Base-by-base conservation (phyloP, 2,888 invertebrate species). In the Apodemia duryi region DNA sequence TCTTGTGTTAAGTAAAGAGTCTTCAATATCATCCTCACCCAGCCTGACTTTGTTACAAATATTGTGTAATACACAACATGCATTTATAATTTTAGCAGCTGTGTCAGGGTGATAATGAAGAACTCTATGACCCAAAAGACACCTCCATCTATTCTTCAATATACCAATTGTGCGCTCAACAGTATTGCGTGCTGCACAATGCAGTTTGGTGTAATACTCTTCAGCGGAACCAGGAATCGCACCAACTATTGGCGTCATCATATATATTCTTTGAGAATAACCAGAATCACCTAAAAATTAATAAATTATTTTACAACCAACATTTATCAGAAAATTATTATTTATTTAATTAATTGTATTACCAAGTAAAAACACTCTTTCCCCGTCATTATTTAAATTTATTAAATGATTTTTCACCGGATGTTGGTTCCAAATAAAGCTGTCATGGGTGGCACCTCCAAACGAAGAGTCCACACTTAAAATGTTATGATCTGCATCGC, bases 81-180 rank as follows among this genome's bases (percentile, higher is more conserved):
- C 63, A 41, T 63, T 63, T 41, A 63, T 57, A 43, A 63, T 57
- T 57, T 41, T 57, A 3, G 57, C 43, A 38, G 57, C 63, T 38
- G 51, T 21, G 35, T 63, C 41, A 38, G 63, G 52, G 13, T 41
- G 29, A 29, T 63, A 63, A 43, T 63, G 57, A 10, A 63, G 43
- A 21, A 57, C 46, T 32, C 63, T 43, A 35, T 63, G 63, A 2
- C 54, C 57, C 3, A 63, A 54, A 10, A 63, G 43, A 29, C 63
- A 63, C 29, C 57, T 21, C 43, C 54, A 63, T 10, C 63, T 41
- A 41, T 29, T 57, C 41, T 63, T 63, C 6, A 57, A 29, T 28
- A 63, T 41, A 54, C 63, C 43, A 21, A 57, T 57, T 4, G 54
- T 28, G 6, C 57, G 52, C 29, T 57, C 43, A 7, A 63, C 43